Evolutionary conservation across 1,140 invertebrate species (phyloP).

Genomic region (Drosophila bifasciata): DNA sequence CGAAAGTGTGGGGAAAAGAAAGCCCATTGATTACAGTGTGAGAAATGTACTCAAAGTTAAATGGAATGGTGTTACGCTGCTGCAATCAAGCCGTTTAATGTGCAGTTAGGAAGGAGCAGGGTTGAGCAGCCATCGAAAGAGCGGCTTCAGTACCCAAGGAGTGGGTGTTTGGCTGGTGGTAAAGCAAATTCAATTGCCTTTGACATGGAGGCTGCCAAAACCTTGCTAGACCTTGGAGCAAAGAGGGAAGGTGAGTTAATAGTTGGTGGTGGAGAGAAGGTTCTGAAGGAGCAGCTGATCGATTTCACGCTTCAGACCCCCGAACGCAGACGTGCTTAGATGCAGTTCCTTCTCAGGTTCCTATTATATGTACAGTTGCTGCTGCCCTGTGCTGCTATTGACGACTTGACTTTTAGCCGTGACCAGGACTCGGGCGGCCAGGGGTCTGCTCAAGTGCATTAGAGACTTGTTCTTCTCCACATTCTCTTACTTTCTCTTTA

Average conservation of each 20-base stretch:
- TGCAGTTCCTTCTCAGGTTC: conserved; percentile 12
- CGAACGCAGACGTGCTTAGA: conserved; percentile 45
- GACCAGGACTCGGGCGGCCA: conserved; percentile 20
- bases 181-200: conserved; percentile 73
- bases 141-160: conserved; percentile 21
- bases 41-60: conserved; percentile 28
- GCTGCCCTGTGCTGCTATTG: conserved; percentile 30
- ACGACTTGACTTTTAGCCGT: conserved; percentile 58
- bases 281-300: conserved; percentile 49
- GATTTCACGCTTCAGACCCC: conserved; percentile 64
- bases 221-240: conserved; percentile 11
- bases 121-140: conserved; percentile 47
- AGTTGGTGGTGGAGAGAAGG: neutral
- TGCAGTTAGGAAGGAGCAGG: conserved; percentile 71
- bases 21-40: conserved; percentile 46
- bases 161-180: conserved; percentile 4
- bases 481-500: conserved; percentile 11
- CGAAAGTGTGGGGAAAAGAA: neutral
- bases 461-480: conserved; percentile 17
- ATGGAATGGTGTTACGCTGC: conserved; percentile 57
- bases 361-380: conserved; percentile 14
- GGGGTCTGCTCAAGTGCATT: conserved; percentile 38
- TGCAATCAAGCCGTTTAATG: conserved; percentile 76
- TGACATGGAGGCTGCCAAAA: conserved; percentile 60
- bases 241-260: conserved; percentile 6